Percentiles rank a stretch among this genome's conserved stretches.
Evolutionary conservation across 30 jellyfish, hydroid and myxozoan genomes (phyloP).

Genomic region (Aurelia aurita): DNA sequence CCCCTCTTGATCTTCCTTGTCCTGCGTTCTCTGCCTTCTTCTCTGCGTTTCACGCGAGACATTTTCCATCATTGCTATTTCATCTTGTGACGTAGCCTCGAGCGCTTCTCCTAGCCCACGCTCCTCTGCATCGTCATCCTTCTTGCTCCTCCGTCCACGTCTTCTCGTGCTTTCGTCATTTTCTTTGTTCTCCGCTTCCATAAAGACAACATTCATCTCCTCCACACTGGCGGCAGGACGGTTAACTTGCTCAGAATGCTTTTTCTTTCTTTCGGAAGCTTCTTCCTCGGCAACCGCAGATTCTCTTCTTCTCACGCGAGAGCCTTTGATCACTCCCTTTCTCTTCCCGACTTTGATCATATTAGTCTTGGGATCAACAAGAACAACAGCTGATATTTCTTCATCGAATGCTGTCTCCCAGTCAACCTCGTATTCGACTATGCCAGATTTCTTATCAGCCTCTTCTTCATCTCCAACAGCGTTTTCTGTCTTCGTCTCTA

Average conservation of each 20-base stretch:
- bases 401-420: conserved; percentile 65
- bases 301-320: conserved; percentile 26
- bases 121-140: conserved; percentile 13
- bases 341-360: conserved; percentile 51
- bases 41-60: too few species aligned
- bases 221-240: not conserved
- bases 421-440: conserved; percentile 65
- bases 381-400: conserved; percentile 34
- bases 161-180: conserved; percentile 16
- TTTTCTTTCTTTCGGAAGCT: too few species aligned
- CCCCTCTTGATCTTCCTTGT: too few species aligned
- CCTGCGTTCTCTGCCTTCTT: too few species aligned
- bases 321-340: conserved; percentile 58
- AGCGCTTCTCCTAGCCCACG: too few species aligned
- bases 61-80: too few species aligned
- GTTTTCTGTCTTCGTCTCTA: too few species aligned
- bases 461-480: not conserved
- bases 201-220: conserved; percentile 44
- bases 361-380: conserved; percentile 56
- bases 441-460: not conserved
- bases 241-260: too few species aligned
- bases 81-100: too few species aligned
- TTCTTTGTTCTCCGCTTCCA: conserved; percentile 13
- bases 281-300: not conserved
- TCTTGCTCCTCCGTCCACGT: conserved; percentile 1